Conservation (phyloP, 1,140 invertebrate species). For the Sycobia sp. region DNA sequence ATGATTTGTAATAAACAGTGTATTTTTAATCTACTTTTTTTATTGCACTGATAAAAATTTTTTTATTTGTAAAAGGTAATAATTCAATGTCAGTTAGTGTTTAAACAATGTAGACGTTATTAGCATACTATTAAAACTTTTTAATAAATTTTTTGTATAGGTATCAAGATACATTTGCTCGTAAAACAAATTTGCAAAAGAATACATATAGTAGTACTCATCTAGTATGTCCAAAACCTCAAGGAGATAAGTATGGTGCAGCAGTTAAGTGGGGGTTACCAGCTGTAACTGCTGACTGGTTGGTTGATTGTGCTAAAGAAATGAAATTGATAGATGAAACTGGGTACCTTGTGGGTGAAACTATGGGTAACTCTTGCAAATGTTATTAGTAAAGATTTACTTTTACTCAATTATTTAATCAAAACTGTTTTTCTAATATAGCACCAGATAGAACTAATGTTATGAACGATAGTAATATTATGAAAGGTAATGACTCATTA, state of each 20-base stretch:
- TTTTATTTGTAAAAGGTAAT: neutral
- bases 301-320: slow-evolving; percentile 70
- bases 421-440: slow-evolving; percentile 16
- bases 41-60: no score
- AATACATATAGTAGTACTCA: slow-evolving; percentile 67
- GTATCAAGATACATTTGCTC: slow-evolving; percentile 69
- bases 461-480: neutral
- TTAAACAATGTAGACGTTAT: neutral
- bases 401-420: neutral
- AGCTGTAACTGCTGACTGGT: slow-evolving; percentile 77
- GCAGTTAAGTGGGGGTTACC: slow-evolving; percentile 84
- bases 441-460: slow-evolving; percentile 27
- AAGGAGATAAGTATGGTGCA: slow-evolving; percentile 82
- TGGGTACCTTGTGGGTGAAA: slow-evolving; percentile 68
- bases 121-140: neutral
- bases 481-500: neutral
- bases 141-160: slow-evolving; percentile 40
- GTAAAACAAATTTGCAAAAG: slow-evolving; percentile 60
- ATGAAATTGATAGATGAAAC: slow-evolving; percentile 64
- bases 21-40: neutral
- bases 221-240: slow-evolving; percentile 73
- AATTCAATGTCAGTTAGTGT: neutral
- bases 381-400: neutral
- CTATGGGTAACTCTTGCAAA: slow-evolving; percentile 45
- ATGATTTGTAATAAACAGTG: no score